Conservation (phyloP, 2,113 vertebrate species). For the Casuarius casuarius region DNA sequence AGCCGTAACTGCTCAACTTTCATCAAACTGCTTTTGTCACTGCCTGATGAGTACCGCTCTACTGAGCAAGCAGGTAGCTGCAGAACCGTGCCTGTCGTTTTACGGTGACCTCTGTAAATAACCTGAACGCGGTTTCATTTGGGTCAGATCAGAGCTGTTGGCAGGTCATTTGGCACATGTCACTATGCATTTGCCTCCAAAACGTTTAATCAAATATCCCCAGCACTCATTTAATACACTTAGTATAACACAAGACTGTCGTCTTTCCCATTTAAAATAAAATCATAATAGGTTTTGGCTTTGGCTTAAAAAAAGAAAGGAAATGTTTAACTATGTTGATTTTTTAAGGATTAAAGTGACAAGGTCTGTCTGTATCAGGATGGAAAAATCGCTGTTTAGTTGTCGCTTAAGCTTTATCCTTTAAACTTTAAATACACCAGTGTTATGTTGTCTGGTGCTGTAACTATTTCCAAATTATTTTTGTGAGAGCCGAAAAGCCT, state of each 20-base stretch:
- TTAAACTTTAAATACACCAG: background rate
- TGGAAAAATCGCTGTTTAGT: slow-evolving; percentile 18
- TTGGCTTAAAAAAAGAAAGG: background rate
- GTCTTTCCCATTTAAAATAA: background rate
- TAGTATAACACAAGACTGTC: background rate
- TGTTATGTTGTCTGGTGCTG: background rate
- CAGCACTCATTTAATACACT: background rate
- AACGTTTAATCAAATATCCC: background rate
- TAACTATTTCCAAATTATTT: slow-evolving; percentile 34
- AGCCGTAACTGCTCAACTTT: slow-evolving; percentile 50
- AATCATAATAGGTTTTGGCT: background rate
- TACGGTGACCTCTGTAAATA: background rate
- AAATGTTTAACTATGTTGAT: background rate
- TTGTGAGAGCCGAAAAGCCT: slow-evolving; percentile 11
- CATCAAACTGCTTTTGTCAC: slow-evolving; percentile 46
- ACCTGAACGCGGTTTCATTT: background rate
- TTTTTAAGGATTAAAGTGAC: background rate
- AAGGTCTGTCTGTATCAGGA: background rate
- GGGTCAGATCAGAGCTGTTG: background rate
- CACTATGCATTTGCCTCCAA: background rate
- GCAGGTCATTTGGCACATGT: background rate
- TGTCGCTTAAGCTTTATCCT: slow-evolving; percentile 22
- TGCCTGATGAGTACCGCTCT: background rate
- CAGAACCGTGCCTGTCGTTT: slow-evolving; percentile 18
- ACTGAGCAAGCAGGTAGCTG: slow-evolving; percentile 20